Conservation (phyloP, 1,140 invertebrate species). For the Prorops nasuta region DNA sequence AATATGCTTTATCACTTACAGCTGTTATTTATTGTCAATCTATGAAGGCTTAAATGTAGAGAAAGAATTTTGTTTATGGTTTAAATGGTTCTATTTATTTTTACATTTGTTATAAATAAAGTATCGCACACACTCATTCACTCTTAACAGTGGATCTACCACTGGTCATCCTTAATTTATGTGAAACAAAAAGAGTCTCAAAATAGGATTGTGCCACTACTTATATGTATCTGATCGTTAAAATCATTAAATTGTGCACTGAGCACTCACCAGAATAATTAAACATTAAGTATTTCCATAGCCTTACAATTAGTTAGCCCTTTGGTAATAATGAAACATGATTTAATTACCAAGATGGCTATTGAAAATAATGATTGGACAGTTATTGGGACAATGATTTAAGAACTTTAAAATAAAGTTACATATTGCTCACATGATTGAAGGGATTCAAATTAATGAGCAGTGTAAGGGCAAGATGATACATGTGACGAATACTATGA, state of each 20-base stretch:
- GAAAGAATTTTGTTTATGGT: neutral
- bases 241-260: conserved; percentile 21
- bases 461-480: conserved; percentile 5
- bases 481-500: conserved; percentile 8
- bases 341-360: too few relatives aligned
- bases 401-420: too few relatives aligned
- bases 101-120: conserved; percentile 51
- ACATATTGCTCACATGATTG: too few relatives aligned
- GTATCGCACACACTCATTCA: conserved; percentile 52
- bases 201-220: conserved; percentile 26
- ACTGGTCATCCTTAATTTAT: conserved; percentile 40
- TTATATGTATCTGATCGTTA: conserved; percentile 26
- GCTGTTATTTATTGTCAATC: neutral
- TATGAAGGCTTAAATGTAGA: neutral
- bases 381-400: too few relatives aligned
- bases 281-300: conserved; percentile 35
- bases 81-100: conserved; percentile 28
- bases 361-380: too few relatives aligned
- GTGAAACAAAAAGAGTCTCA: conserved; percentile 29
- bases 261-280: conserved; percentile 25
- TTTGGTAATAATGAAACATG: neutral
- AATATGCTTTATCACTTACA: neutral
- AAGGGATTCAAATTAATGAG: neutral
- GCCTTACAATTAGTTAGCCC: conserved; percentile 18
- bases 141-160: conserved; percentile 42